A percentile compares a stretch with the other conserved stretches of the same genome.
Conservation (phyloP, 2,888 invertebrate species). For the Gerris lacustris region DNA sequence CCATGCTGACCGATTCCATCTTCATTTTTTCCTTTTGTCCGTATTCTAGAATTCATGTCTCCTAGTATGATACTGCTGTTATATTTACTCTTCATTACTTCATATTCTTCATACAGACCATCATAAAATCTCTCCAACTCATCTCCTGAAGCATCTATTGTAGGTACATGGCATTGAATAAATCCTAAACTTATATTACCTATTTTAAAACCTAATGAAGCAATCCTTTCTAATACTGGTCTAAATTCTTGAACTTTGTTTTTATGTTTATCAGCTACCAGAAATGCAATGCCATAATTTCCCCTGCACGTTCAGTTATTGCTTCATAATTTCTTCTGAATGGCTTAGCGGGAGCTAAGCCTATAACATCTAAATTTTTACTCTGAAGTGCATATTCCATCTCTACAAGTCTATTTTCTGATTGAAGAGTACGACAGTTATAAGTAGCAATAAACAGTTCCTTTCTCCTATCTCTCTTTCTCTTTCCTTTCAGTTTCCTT, state of each 20-base stretch:
- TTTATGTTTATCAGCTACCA: neutral
- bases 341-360: neutral
- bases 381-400: too few species aligned
- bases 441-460: too few species aligned
- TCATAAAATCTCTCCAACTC: neutral
- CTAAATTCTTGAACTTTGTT: slow-evolving; percentile 2
- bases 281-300: neutral
- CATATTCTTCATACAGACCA: neutral
- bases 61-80: neutral
- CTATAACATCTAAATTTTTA: too few species aligned
- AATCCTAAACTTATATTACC: neutral
- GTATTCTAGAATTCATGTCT: neutral
- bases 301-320: slow-evolving; percentile 4
- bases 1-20: neutral
- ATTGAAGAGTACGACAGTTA: too few species aligned
- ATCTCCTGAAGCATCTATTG: neutral
- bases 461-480: too few species aligned
- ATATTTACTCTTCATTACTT: slow-evolving; percentile 3
- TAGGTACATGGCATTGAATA: neutral
- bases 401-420: too few species aligned
- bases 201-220: slow-evolving; percentile 4
- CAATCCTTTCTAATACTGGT: slow-evolving; percentile 4
- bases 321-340: neutral
- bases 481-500: too few species aligned
- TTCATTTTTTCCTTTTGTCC: neutral